Conservation (phyloP, 2,888 invertebrate species). For the Caenorhabditis drosophilae region DNA sequence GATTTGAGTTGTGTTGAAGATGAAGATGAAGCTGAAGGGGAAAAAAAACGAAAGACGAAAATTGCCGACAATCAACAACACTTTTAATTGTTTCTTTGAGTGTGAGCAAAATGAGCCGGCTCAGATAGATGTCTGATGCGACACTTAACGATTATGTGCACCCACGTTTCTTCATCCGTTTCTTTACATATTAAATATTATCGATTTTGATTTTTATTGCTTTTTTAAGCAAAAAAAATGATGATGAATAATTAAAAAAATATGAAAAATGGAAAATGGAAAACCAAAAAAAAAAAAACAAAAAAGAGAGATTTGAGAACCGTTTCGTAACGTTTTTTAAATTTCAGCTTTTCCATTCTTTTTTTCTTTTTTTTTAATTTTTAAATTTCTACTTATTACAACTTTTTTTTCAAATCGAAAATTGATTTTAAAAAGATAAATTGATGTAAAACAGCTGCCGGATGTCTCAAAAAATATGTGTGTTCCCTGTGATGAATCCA, state of each 20-base stretch:
- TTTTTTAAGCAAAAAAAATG: not conserved
- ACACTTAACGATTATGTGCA: constrained; percentile 38
- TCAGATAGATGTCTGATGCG: constrained; percentile 1
- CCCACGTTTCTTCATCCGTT: constrained; percentile 7
- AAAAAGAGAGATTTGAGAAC: no score
- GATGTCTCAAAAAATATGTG: constrained; percentile 3
- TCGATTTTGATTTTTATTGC: constrained; percentile 2
- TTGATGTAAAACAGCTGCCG: not conserved
- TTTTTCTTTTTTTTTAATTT: no score
- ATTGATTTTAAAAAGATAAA: not conserved
- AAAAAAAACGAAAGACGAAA: no score
- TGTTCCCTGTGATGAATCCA: not conserved
- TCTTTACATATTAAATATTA: constrained; percentile 19
- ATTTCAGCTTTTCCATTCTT: no score
- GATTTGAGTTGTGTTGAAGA: no score
- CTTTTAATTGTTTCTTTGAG: constrained; percentile 3
- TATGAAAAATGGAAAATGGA: no score
- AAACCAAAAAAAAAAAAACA: not conserved
- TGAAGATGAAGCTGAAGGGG: no score
- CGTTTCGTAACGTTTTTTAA: no score
- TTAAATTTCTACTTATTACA: no score
- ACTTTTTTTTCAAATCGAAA: not conserved
- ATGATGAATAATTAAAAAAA: no score
- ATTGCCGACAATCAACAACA: not conserved
- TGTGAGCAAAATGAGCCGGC: not conserved